Base-by-base conservation (phyloP, 2,113 vertebrate genomes). In the Indri indri region DNA sequence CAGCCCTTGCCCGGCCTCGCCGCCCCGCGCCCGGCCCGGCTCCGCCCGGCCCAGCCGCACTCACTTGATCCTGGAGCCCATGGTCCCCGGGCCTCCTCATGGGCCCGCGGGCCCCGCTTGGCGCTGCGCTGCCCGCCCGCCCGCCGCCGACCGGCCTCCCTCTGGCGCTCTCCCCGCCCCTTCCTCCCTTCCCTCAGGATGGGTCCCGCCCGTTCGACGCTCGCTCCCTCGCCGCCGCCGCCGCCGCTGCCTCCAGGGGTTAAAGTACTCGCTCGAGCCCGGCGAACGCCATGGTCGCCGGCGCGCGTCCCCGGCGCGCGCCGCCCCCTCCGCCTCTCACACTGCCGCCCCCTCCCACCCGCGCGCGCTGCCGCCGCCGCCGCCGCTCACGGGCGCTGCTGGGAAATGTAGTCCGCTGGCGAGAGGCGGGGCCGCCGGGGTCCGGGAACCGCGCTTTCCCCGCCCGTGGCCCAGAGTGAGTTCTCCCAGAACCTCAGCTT, bases 61-160 rank as follows among this genome's bases (percentile, higher is more conserved):
- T 99, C 98, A 99, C 99, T 98, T 99, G 98, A 99, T 98, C 98
- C 99, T 98, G 99, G 99, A 99, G 98, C 99, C 99, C 99, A 99
- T 99, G 98, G 98, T 99, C 98, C 98, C 98, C 95, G 94, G 97
- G 97, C 97, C 98, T 97, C 98, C 98, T 98, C 98, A 99, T 99
- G 98, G 98, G 97, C 98, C 98, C 98, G 92, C 88, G 97, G 97
- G 97, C 93, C 97, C 94, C 96, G 92, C 96, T 97, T 71, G 92
- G 96, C 94, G 94, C 96, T 95, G 97, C 95, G 92, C 95, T 84
- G 97, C 97, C 97, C 94, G 96, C 97, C 97, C 96, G 91, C 97
- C 96, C 92, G 97, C 23, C 71, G 95, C 97, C 85, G 92, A 95
- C 94, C 90, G 95, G 98, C 98, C 97, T 96, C 97, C 97, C 98